A percentile compares a stretch with the other conserved stretches of the same genome.
Evolutionary conservation across 2,113 vertebrate species (phyloP).

Genomic region (Bos javanicus): DNA sequence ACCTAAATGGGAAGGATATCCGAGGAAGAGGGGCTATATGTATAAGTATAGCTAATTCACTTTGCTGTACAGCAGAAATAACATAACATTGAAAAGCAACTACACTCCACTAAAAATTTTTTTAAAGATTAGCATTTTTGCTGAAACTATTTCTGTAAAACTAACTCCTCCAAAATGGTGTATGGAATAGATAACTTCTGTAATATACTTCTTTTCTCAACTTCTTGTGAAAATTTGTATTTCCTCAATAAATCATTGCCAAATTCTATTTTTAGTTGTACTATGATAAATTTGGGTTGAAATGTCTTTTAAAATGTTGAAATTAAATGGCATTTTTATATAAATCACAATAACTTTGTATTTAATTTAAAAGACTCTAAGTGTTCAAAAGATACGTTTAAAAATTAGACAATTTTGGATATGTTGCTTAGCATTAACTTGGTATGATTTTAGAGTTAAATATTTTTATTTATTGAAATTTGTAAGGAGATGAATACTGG

Average conservation of each 20-base stretch:
- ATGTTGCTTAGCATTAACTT: background rate
- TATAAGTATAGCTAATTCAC: background rate
- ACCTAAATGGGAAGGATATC: background rate
- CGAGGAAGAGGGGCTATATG: background rate
- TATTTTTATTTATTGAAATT: background rate
- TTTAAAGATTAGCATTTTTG: background rate
- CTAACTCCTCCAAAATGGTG: background rate
- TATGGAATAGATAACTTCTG: background rate
- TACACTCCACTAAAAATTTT: background rate
- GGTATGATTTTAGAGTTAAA: conserved; percentile 27
- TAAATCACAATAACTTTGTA: background rate
- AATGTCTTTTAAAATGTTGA: conserved; percentile 43
- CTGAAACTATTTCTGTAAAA: conserved; percentile 29
- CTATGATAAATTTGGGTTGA: conserved; percentile 31
- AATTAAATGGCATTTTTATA: conserved; percentile 24
- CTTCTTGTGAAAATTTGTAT: conserved; percentile 14
- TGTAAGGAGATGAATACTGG: background rate
- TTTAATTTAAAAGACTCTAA: conserved; percentile 21
- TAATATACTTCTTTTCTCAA: conserved; percentile 32
- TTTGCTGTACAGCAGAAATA: background rate
- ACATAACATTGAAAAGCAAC: background rate
- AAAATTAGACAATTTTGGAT: background rate
- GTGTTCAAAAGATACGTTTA: background rate
- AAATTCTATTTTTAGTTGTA: background rate
- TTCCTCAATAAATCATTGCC: background rate